These are phyloP conservation scores for Mystacornis crossleyi DNA, from an alignment of 2,113 vertebrate genomes.

Conservation along the genomic window DNA sequence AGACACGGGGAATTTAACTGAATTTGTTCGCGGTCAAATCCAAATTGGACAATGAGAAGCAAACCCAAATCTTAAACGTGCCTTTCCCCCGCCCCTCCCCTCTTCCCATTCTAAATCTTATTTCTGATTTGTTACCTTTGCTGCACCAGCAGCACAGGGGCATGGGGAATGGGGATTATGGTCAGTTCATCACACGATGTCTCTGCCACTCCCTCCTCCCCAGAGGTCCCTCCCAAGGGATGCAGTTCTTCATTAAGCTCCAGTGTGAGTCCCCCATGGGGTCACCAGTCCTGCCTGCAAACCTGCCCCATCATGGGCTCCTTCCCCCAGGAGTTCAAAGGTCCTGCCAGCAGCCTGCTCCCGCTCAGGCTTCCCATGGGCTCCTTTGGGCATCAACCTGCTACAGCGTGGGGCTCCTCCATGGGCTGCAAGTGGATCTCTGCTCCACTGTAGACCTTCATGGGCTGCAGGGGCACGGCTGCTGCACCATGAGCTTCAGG, in stretches of 20 bases:
- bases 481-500: not conserved
- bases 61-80: not conserved
- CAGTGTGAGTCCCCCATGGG: not conserved
- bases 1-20: not conserved
- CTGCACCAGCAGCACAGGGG: not conserved
- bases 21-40: not conserved
- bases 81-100: not conserved
- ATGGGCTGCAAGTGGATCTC: not conserved
- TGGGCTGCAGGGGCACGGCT: not conserved
- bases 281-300: not conserved
- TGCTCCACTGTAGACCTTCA: not conserved
- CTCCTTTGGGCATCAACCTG: not conserved
- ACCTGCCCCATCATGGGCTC: not conserved
- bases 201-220: not conserved
- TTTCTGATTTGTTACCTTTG: not conserved
- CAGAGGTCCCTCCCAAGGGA: not conserved
- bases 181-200: fast-evolving
- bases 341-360: not conserved
- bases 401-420: not conserved
- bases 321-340: not conserved
- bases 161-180: not conserved
- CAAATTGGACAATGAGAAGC: not conserved
- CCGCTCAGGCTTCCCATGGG: fast-evolving
- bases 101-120: not conserved
- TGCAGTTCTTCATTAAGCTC: not conserved